Percentiles rank a stretch among this genome's conserved stretches.
phyloP scores from a whole-genome alignment of 2,888 invertebrate genomes.

The Athripsodes cinereus region DNA sequence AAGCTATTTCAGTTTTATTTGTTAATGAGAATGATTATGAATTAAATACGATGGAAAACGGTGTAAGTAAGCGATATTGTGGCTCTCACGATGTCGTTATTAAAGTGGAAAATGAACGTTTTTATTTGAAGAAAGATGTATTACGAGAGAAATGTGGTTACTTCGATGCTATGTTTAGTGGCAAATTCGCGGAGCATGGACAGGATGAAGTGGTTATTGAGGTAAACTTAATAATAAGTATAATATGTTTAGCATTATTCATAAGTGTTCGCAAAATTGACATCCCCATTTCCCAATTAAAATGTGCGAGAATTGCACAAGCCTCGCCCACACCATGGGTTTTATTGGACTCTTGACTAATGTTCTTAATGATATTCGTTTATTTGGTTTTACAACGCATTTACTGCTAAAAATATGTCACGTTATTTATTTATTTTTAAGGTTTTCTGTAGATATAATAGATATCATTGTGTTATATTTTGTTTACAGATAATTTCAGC shows the following conservation, averaged over 20 bases:
- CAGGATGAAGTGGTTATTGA: constrained; percentile 35
- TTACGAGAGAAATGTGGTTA: constrained; percentile 39
- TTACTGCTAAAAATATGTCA: too few relatives aligned
- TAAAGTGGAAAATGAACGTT: constrained; percentile 14
- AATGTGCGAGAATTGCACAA: too few relatives aligned
- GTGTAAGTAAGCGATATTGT: constrained; percentile 4
- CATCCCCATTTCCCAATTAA: too few relatives aligned
- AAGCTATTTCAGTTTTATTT: too few relatives aligned
- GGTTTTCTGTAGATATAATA: too few relatives aligned
- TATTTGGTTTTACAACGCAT: too few relatives aligned
- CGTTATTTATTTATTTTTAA: too few relatives aligned
- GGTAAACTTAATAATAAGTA: constrained; percentile 28
- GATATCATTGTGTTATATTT: too few relatives aligned
- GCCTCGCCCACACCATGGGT: too few relatives aligned
- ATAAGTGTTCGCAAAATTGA: background rate
- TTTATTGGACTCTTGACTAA: too few relatives aligned
- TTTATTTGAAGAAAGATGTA: constrained; percentile 28
- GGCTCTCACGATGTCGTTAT: constrained; percentile 15
- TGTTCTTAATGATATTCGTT: too few relatives aligned
- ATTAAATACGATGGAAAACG: constrained; percentile 9
- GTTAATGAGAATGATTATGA: background rate
- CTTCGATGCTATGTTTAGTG: constrained; percentile 43
- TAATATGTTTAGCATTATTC: background rate
- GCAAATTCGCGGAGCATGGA: constrained; percentile 37
- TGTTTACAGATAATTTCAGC: constrained; percentile 37